Evolutionary conservation across 1,140 invertebrate genomes (phyloP).

Genomic region (Carposina sasakii): DNA sequence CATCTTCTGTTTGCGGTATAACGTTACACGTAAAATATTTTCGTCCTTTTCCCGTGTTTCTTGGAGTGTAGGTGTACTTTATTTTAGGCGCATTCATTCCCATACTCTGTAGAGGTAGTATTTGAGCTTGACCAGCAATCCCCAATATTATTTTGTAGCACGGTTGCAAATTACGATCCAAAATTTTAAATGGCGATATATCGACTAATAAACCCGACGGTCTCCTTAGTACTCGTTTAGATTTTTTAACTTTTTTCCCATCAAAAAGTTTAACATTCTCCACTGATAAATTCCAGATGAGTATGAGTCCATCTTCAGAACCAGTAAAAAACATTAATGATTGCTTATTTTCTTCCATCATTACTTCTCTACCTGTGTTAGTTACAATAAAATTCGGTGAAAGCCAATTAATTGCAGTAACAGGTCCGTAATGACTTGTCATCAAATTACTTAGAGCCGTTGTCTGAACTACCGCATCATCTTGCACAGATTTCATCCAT

Average conservation of each 20-base stretch:
- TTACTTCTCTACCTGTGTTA: constrained; percentile 73
- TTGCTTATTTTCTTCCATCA: constrained; percentile 54
- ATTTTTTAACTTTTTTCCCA: constrained; percentile 63
- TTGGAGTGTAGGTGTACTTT: constrained; percentile 44
- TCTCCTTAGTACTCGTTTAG: constrained; percentile 60
- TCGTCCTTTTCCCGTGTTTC: constrained; percentile 59
- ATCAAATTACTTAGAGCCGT: constrained; percentile 75
- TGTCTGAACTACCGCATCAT: constrained; percentile 72
- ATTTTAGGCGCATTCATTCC: constrained; percentile 43
- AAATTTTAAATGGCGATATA: constrained; percentile 72
- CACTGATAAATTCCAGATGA: constrained; percentile 80
- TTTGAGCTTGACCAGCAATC: constrained; percentile 55
- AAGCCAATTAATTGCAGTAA: constrained; percentile 80
- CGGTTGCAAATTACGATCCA: constrained; percentile 76
- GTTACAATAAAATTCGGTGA: constrained; percentile 74
- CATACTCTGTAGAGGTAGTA: constrained; percentile 56
- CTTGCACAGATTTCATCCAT: constrained; percentile 78
- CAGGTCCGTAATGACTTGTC: constrained; percentile 75
- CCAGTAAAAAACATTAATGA: constrained; percentile 77
- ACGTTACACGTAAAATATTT: constrained; percentile 59
- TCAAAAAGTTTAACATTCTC: constrained; percentile 58
- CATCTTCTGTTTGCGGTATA: constrained; percentile 45
- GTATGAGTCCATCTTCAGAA: constrained; percentile 77
- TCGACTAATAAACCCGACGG: constrained; percentile 73
- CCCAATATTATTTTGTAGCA: constrained; percentile 72